phyloP scores from a whole-genome alignment of 1,140 invertebrate species.

The Micrasema longulum region DNA sequence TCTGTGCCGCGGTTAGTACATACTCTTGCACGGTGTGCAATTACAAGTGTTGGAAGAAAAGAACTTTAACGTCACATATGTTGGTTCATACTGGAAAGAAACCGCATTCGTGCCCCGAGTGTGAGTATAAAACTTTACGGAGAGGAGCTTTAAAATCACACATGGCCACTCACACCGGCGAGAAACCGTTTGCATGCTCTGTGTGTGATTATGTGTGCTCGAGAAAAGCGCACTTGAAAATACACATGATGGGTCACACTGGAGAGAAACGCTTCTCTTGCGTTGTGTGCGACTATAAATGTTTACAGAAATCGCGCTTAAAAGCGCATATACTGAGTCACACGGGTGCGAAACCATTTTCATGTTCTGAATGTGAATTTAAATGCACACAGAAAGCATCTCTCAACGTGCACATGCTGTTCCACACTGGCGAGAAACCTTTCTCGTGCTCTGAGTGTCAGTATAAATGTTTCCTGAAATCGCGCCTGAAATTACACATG shows the following conservation, averaged over 20 bases:
- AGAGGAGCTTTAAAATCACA: neutral
- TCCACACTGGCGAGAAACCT: neutral
- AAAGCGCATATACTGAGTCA: neutral
- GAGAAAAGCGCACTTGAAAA: neutral
- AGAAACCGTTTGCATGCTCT: too few relatives aligned
- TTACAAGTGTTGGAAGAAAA: too few relatives aligned
- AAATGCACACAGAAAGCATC: neutral
- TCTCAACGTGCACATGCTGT: neutral
- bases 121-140: neutral
- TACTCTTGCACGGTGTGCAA: too few relatives aligned
- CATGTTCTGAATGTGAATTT: neutral
- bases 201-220: neutral
- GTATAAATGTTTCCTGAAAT: neutral
- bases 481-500: neutral
- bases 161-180: too few relatives aligned
- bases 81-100: too few relatives aligned
- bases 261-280: neutral
- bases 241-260: neutral
- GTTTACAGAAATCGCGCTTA: neutral
- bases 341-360: neutral
- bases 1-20: too few relatives aligned
- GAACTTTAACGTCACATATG: too few relatives aligned
- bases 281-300: neutral
- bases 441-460: neutral
- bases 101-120: neutral